Evolutionary conservation across 2,888 invertebrate genomes (phyloP), one percentile per base, ranked within the genome.

Genomic region (Gryllus longicercus): DNA sequence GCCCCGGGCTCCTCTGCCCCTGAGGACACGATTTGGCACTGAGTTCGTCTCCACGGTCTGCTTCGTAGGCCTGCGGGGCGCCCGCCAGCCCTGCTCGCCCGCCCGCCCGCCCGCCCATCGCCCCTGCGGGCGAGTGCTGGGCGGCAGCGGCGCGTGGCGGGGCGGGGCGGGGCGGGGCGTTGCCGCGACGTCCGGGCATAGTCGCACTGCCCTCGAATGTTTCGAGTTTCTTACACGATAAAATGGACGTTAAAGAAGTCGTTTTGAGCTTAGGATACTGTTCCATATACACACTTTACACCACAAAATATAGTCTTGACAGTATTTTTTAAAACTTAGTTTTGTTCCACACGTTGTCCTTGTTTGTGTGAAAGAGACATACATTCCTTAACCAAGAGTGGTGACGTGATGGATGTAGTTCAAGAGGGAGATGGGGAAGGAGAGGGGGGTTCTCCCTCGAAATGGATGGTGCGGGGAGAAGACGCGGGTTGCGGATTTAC

Each of bases 171-270:
- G n/a, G 63, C 63, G n/a, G 63, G 16, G n/a, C 63, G 8, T 0
- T 1, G 4, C 63, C n/a, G 14, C 63, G 16, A 8, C n/a, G 63
- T 63, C 14, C 14, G n/a, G 14, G 63, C 38, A 1, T 38, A 63
- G 63, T 1, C 63, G 14, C 63, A 63, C 63, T 63, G 63, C n/a
- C 63, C n/a, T n/a, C 63, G 63, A 63, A 18, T 63, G 63, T 63
- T 5, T 63, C 63, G n/a, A 63, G 63, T 63, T 63, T 63, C 63
- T 63, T 63, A 63, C 63, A 63, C 63, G n/a, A n/a, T 63, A 63
- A 63, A 63, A 63, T 63, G 63, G 63, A 63, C 63, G 63, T 63
- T 63, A 63, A 63, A 63, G 63, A 63, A 63, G 63, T 63, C 63
- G n/a, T 63, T n/a, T 63, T 63, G 63, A 63, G 63, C 63, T 63